phyloP scores from a whole-genome alignment of 2,888 invertebrate genomes.

The Phyllotreta striolata region DNA sequence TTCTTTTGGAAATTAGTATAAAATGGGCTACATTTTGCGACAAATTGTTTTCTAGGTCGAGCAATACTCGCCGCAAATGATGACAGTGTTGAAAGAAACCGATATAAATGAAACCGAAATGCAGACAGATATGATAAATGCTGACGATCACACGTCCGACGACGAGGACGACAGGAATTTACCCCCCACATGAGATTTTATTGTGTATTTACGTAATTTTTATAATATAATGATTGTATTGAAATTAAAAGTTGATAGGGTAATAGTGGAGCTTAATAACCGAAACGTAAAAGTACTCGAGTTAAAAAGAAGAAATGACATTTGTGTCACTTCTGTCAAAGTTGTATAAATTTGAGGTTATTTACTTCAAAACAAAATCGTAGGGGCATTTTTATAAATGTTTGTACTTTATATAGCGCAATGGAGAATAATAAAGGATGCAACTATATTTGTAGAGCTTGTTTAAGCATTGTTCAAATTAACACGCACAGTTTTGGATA shows the following conservation, averaged over 20 bases:
- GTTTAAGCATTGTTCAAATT: constrained; percentile 45
- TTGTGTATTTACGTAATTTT: background rate
- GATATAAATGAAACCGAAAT: constrained; percentile 50
- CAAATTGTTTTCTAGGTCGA: constrained; percentile 64
- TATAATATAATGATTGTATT: background rate
- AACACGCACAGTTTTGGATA: constrained; percentile 41
- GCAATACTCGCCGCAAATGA: constrained; percentile 72
- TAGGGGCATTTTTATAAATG: background rate
- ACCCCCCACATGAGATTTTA: constrained; percentile 18
- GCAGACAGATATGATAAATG: constrained; percentile 42
- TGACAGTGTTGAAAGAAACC: constrained; percentile 55
- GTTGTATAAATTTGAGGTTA: constrained; percentile 22
- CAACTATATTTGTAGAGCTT: constrained; percentile 46
- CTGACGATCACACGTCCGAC: constrained; percentile 33
- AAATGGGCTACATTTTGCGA: background rate
- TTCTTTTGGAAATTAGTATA: background rate
- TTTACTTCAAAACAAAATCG: constrained; percentile 3
- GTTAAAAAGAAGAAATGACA: no score
- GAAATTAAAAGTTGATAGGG: no score
- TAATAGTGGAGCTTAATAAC: no score
- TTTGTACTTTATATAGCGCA: constrained; percentile 8
- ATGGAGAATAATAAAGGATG: constrained; percentile 26
- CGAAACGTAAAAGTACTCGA: no score
- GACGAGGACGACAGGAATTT: constrained; percentile 33
- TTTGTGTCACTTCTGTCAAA: background rate